A percentile compares a stretch with the other conserved stretches of the same genome.
Conservation (phyloP, 2,888 invertebrate species). For the Drosophila borealis region DNA sequence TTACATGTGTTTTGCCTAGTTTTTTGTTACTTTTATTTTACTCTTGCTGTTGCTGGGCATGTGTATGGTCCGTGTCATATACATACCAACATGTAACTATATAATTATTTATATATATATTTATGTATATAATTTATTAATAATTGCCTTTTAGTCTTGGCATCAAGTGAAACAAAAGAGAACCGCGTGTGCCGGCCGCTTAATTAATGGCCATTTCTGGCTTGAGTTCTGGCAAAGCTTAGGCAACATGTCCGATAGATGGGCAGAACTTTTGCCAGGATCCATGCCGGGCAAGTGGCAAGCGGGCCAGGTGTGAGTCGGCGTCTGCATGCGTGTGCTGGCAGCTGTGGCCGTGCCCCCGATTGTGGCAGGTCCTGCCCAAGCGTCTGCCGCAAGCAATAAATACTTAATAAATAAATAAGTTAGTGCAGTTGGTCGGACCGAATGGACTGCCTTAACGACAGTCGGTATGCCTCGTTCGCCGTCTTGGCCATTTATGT, state of each 20-base stretch:
- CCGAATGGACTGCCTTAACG: conserved; percentile 2
- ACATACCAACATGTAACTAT: background rate
- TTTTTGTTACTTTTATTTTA: background rate
- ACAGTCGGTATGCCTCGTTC: background rate
- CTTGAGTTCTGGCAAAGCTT: conserved; percentile 1
- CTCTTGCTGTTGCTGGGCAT: background rate
- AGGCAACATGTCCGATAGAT: background rate
- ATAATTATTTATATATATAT: background rate
- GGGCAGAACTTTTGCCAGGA: background rate
- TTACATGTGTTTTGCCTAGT: too few relatives aligned
- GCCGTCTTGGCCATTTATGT: conserved; percentile 3
- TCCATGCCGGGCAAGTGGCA: background rate
- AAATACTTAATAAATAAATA: conserved; percentile 53
- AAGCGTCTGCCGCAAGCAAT: conserved; percentile 16
- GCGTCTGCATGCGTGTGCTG: background rate
- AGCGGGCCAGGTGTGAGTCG: background rate
- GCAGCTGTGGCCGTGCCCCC: background rate
- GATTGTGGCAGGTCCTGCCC: background rate
- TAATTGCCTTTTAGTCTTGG: conserved; percentile 7
- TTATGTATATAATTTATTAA: conserved; percentile 10
- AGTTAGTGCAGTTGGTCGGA: conserved; percentile 32
- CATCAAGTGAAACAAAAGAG: background rate
- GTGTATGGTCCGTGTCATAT: background rate
- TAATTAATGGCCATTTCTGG: conserved; percentile 21
- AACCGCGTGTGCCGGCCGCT: conserved; percentile 1